Percentiles rank a stretch among this genome's conserved stretches.
phyloP scores from a whole-genome alignment of 1,140 invertebrate genomes.

The Drosophila sulfurigaster region DNA sequence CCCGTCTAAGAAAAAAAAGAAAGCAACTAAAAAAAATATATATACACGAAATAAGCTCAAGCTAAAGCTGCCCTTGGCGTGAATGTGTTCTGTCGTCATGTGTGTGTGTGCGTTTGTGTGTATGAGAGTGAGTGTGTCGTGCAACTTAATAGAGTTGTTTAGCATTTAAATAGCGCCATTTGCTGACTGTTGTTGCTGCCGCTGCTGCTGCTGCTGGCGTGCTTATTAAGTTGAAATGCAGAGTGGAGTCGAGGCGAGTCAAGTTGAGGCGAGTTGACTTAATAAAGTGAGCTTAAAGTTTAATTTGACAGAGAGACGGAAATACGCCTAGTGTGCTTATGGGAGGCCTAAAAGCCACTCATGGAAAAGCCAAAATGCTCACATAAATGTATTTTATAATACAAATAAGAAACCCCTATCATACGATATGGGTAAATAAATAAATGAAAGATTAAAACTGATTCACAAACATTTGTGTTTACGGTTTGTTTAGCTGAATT shows the following conservation, averaged over 20 bases:
- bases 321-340: conserved; percentile 60
- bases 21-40: neutral
- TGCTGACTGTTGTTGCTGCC: conserved; percentile 50
- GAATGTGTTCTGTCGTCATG: conserved; percentile 34
- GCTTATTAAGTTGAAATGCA: conserved; percentile 77
- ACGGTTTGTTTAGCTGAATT: neutral
- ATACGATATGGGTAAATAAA: conserved; percentile 7
- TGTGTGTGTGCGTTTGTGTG: conserved; percentile 40
- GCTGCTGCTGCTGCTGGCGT: conserved; percentile 46
- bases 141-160: conserved; percentile 82
- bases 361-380: conserved; percentile 49
- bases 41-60: conserved; percentile 11
- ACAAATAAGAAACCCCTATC: conserved; percentile 13
- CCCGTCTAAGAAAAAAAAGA: neutral
- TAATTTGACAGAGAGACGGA: conserved; percentile 37
- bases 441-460: neutral
- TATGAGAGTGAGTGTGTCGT: conserved; percentile 65
- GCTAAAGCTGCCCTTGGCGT: conserved; percentile 25
- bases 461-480: neutral
- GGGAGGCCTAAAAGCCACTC: conserved; percentile 52
- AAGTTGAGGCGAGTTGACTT: conserved; percentile 62
- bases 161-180: conserved; percentile 81
- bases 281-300: conserved; percentile 73
- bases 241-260: conserved; percentile 70
- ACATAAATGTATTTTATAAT: conserved; percentile 45